Evolutionary conservation across 2,888 invertebrate genomes (phyloP), one percentile per base, ranked within the genome.

Genomic region (Glaucopsyche alexis): DNA sequence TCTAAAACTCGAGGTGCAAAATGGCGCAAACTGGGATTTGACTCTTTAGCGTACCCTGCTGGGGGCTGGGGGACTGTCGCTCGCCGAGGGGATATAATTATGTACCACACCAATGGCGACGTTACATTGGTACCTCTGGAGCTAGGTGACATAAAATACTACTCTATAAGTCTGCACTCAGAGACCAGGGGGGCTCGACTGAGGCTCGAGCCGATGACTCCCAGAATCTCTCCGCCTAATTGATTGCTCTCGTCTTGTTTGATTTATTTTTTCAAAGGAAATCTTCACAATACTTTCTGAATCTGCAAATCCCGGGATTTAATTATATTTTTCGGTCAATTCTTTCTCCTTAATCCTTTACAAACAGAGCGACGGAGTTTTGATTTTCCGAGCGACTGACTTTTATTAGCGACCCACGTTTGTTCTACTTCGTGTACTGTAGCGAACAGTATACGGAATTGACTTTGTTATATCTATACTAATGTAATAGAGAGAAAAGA

Each of bases 331-430:
- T 29, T 60, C 60, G 60, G 60, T 60, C 29, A 29, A 38, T 38
- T 60, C 60, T 7, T 60, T 29, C 29, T 13, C 60, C 60, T 60
- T 60, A 60, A 60, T 60, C 60, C 60, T 60, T 60, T 60, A 60
- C 60, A 60, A 60, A 60, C 60, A 60, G 29, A 60, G 60, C 29
- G 19, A 29, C 5, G 13, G 60, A 29, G 13, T 60, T 60, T 60
- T 60, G 60, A 60, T 60, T 60, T 60, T 60, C 60, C 29, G 29
- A 60, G 60, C 60, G 60, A 60, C 29, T 60, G 29, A 29, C 1
- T 60, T 60, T 60, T 60, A 38, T 38, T 60, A 60, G 29, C 29
- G 60, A 14, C 60, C 60, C 60, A 2, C 29, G 29, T 60, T 38
- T 60, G 60, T 60, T 2, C 29, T 38, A 13, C 60, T 11, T 19